Base-by-base conservation (phyloP, 2,888 invertebrate genomes). In the Smittia sp. region DNA sequence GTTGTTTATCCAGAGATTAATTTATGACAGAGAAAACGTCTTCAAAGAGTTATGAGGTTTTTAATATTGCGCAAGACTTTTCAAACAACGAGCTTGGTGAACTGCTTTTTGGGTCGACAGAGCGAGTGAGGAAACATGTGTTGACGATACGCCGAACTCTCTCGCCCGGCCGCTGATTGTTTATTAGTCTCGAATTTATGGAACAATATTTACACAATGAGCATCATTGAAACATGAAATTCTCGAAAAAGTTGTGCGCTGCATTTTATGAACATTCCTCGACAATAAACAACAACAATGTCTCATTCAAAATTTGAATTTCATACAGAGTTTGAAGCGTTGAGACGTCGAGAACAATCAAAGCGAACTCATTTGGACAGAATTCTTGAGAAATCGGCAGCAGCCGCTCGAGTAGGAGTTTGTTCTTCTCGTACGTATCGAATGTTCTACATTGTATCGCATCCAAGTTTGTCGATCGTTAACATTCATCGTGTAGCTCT, bases 1-100 rank as follows among this genome's bases (percentile, higher is more conserved):
- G 54, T 25, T 72, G 72, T 72, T 72, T 72, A 72, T 39, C 72
- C 20, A 62, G 38, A 72, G 72, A 72, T 72, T 72, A 72, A 72
- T 72, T 72, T 72, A 72, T 72, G 72, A 72, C 72, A 72, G 32
- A 20, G 22, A 69, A 62, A 62, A 22, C 58, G 58, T 58, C 72
- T 72, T 72, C 24, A 39, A 62, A 62, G 72, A 62, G 62, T 72
- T 72, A 72, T 72, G 15, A 39, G 46, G 38, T 13, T 41, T 20
- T 25, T 65, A 25, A 15, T 27, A 66, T 66, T 66, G 41, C 67
- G 67, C 39, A 67, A 67, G 58, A 20, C 22, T 58, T 58, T 58
- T 32, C 2, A 46, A 46, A 46, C 11, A 46, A 46, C 46, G n/a
- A 11, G 11, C 6, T 18, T 58, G 6, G 6, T 58, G 7, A 7